These are phyloP conservation scores for Ecliptopera silaceata DNA, from an alignment of 2,888 invertebrate species.

Conservation along the genomic window DNA sequence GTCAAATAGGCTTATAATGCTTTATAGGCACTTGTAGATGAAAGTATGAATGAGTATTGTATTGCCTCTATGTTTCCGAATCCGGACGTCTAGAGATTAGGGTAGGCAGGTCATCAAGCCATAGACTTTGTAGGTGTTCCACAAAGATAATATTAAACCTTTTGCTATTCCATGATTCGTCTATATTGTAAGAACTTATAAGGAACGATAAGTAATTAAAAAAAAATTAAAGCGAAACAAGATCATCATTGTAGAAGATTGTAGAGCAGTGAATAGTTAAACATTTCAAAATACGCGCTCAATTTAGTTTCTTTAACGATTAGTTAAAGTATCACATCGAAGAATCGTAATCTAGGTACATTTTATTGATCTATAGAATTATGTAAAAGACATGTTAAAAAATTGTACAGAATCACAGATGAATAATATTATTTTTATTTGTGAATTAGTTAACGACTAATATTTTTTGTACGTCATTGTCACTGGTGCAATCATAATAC, in stretches of 20 bases:
- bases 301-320: neutral
- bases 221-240: too few relatives aligned
- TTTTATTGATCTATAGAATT: neutral
- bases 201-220: too few relatives aligned
- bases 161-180: too few relatives aligned
- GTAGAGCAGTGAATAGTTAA: neutral
- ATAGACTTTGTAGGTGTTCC: too few relatives aligned
- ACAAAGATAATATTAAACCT: too few relatives aligned
- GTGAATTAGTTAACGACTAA: neutral
- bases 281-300: constrained; percentile 7
- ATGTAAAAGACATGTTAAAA: neutral
- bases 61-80: too few relatives aligned
- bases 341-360: neutral
- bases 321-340: neutral
- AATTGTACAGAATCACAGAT: neutral
- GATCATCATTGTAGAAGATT: too few relatives aligned
- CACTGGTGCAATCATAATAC: constrained; percentile 22
- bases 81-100: too few relatives aligned
- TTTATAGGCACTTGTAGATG: too few relatives aligned
- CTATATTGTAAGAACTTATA: too few relatives aligned
- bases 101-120: too few relatives aligned
- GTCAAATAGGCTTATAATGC: neutral
- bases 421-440: neutral
- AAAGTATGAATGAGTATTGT: too few relatives aligned
- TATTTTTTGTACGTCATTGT: constrained; percentile 31